Evolutionary conservation across 2,113 vertebrate species (phyloP), one percentile per base, ranked within the genome.

Genomic region (Corythaixoides concolor): DNA sequence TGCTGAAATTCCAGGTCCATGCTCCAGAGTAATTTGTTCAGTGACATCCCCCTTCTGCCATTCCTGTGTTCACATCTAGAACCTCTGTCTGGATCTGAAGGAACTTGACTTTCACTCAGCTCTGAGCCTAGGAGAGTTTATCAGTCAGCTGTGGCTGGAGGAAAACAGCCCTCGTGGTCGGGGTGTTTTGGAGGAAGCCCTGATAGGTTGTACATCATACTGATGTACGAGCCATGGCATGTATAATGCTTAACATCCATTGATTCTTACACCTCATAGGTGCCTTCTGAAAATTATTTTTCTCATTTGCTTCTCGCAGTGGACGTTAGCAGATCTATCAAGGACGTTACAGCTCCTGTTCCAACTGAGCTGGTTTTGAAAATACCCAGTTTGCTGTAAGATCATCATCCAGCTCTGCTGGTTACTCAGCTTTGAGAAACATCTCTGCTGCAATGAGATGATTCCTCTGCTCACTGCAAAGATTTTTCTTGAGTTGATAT

Each of bases 181-280:
- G 50, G 15, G 13, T 68, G 5, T 62, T 7, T 13, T 75, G 26
- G 56, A 93, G 60, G 62, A 33, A 75, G 11, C 9, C 37, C n/a
- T n/a, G n/a, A n/a, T n/a, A n/a, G n/a, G n/a, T n/a, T n/a, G n/a
- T n/a, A n/a, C n/a, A n/a, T n/a, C n/a, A n/a, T n/a, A n/a, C n/a
- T 41, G 39, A 18, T 1, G 0, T n/a, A 30, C n/a, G 15, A 78
- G n/a, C 39, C 2, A 2, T 30, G 12, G 6, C 24, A 11, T 50
- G 7, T 41, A 16, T 75, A 37, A 37, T 50, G 67, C 21, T 47
- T 58, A 87, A 52, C 10, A 21, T 68, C 23, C 35, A 4, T 78
- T 78, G 4, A 56, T 69, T 58, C 30, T 64, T 73, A 26, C 2
- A 28, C 30, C 10, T 69, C 50, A 28, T 6, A 53, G 21, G 13